Base-by-base conservation (phyloP, 2,797 vertebrate species). In the Micrastur ruficollis region DNA sequence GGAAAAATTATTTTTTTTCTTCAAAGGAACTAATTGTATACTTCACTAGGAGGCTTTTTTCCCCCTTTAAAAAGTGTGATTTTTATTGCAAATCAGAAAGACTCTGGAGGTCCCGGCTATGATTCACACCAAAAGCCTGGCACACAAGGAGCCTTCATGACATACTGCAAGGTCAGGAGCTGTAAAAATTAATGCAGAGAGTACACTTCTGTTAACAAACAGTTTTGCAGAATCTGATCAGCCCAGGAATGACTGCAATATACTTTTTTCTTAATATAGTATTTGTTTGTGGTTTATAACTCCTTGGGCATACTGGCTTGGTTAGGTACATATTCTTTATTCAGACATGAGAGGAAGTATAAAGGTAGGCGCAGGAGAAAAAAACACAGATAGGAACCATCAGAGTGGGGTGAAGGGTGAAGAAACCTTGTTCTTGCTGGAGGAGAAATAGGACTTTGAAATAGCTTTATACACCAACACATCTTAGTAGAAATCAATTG, bases 31-130 rank as follows among this genome's bases (percentile, higher is more conserved):
- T 88, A 84, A 92, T 94, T 96, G 81, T 96, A 21, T 71, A 59
- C 82, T 94, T 78, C 83, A 91, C 59, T 92, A 85, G 32, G 7
- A 76, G 3, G 0, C 16, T 44, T 27, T 42, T 56, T 68, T 62
- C 73, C 47, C 21, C 21, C 53, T 73, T 84, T 72, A 68, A 90
- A 92, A 96, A 8, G 73, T 95, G 85, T 93, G 86, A 96, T 89
- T 97, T 95, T 98, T 97, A 95, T 75, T 91, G 93, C 93, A 94
- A 96, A 93, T 97, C 82, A 96, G 81, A 96, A 95, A 95, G 87
- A 89, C 50, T 71, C 6, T 68, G 67, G 55, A 93, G 59, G 36
- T 96, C 66, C 66, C 92, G 85, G 56, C 63, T 26, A 2, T 17
- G 58, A 93, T 93, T 97, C 92, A 87, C 75, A 89, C 75, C 17